Evolutionary conservation across 2,113 vertebrate genomes (phyloP).

Genomic region (Pangasianodon gigas): DNA sequence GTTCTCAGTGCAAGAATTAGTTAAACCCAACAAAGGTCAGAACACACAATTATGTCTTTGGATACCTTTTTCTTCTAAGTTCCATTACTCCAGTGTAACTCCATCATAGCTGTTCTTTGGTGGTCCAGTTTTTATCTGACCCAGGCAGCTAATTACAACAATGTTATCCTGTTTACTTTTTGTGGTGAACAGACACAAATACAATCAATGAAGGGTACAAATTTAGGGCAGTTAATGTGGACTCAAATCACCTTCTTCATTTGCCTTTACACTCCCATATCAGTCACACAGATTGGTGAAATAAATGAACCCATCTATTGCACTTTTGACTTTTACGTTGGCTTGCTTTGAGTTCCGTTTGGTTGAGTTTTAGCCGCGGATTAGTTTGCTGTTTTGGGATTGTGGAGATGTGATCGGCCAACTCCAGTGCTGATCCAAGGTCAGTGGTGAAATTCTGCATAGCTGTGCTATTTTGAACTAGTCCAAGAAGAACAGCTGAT

Average conservation of each 20-base stretch:
- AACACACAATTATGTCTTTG: slow-evolving; percentile 3
- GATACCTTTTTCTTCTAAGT: neutral
- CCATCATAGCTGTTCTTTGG: neutral
- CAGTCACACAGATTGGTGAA: slow-evolving; percentile 38
- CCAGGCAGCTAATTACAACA: neutral
- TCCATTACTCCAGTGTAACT: neutral
- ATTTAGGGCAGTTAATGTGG: slow-evolving; percentile 74
- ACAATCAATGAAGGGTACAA: slow-evolving; percentile 56
- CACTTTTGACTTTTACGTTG: slow-evolving; percentile 44
- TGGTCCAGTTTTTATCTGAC: neutral
- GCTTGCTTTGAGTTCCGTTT: slow-evolving; percentile 52
- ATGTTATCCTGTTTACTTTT: neutral
- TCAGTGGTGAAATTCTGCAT: slow-evolving; percentile 30
- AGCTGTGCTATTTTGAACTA: neutral
- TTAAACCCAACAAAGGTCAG: neutral
- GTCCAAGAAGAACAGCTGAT: slow-evolving; percentile 16
- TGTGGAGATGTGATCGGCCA: slow-evolving; percentile 35
- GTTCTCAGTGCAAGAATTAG: slow-evolving; percentile 14
- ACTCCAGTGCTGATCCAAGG: slow-evolving; percentile 51
- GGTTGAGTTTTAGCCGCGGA: slow-evolving; percentile 40
- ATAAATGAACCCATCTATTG: slow-evolving; percentile 41
- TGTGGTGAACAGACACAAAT: slow-evolving; percentile 11
- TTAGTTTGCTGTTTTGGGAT: slow-evolving; percentile 45
- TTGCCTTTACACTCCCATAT: slow-evolving; percentile 41
- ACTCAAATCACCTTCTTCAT: slow-evolving; percentile 63